A percentile compares a stretch with the other conserved stretches of the same genome.
phyloP scores from a whole-genome alignment of 2,113 vertebrate species.

The Mesocricetus auratus region DNA sequence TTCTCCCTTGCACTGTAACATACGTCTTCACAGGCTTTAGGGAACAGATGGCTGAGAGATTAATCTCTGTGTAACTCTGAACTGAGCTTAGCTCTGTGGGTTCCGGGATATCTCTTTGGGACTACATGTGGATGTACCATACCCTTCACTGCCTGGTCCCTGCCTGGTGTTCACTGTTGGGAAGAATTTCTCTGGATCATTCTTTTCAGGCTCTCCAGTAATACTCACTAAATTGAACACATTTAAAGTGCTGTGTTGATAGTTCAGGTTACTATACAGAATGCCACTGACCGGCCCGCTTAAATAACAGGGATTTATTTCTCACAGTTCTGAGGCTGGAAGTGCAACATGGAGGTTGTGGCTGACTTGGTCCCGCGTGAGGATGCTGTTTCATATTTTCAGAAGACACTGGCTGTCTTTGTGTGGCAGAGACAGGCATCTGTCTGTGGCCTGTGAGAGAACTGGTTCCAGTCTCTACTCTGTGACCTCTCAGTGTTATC shows the following conservation, averaged over 20 bases:
- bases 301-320: background rate
- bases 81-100: background rate
- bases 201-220: background rate
- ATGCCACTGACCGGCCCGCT: too few species aligned
- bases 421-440: too few species aligned
- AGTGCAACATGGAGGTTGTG: background rate
- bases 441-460: background rate
- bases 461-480: background rate
- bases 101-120: background rate
- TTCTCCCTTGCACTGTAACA: background rate
- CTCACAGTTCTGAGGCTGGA: background rate
- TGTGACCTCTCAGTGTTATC: background rate
- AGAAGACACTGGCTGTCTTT: background rate
- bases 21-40: background rate
- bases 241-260: background rate
- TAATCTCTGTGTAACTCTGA: background rate
- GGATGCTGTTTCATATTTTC: background rate
- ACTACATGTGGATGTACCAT: background rate
- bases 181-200: background rate
- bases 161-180: background rate
- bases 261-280: background rate
- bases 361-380: background rate
- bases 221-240: background rate
- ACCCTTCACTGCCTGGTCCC: background rate
- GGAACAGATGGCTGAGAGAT: background rate